Conservation (phyloP, 2,888 invertebrate species). For the Campoplex capitator region DNA sequence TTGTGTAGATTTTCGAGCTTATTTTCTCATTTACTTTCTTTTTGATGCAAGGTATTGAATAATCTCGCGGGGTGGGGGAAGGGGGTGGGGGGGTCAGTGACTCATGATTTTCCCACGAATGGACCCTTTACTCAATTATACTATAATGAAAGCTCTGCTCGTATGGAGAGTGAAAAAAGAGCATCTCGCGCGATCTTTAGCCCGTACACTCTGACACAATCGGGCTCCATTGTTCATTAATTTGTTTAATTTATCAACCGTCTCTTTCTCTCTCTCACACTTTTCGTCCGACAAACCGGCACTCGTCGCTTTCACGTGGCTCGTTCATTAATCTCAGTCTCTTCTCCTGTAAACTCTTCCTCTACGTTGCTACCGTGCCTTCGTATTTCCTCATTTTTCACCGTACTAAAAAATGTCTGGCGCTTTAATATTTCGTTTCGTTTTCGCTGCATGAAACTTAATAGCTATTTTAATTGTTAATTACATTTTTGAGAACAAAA, state of each 20-base stretch:
- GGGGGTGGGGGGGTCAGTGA: neutral
- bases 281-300: slow-evolving; percentile 24
- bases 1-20: no score
- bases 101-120: neutral
- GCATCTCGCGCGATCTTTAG: slow-evolving; percentile 30
- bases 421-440: neutral
- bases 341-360: slow-evolving; percentile 6
- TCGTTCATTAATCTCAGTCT: slow-evolving; percentile 45
- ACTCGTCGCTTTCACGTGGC: slow-evolving; percentile 36
- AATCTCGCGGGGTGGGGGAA: neutral
- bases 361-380: neutral
- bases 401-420: neutral
- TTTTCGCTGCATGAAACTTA: neutral
- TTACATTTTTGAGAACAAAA: neutral
- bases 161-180: slow-evolving; percentile 26
- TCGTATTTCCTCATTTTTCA: slow-evolving; percentile 9
- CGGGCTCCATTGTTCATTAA: slow-evolving; percentile 75
- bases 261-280: slow-evolving; percentile 39
- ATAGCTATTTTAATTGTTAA: neutral
- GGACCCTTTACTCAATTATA: neutral
- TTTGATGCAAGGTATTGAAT: neutral
- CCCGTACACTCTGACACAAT: slow-evolving; percentile 60
- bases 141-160: neutral
- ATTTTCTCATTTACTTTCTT: no score
- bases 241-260: slow-evolving; percentile 72